Evolutionary conservation across 2,888 invertebrate species (phyloP), one percentile per base, ranked within the genome.

Genomic region (Tubiluchus corallicola): DNA sequence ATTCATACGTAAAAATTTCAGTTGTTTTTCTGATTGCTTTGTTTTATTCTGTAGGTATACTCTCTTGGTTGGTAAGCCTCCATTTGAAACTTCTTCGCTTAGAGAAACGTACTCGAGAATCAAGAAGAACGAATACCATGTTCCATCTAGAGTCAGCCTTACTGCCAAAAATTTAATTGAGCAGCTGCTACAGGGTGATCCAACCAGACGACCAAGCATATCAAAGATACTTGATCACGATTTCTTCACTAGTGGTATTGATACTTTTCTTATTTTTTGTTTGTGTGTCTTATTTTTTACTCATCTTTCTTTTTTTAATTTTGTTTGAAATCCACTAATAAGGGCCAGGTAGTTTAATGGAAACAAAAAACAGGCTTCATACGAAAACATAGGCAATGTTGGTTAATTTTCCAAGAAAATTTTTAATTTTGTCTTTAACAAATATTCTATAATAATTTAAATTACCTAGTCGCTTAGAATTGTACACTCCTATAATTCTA

Each of bases 101-200:
- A 87, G 82, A 60, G 94, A 96, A 60, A 98, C 98, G 0, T 99
- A 99, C 63, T 75, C 77, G 29, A 77, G 82, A 55, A 98, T 98
- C 55, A 87, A 84, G 59, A 81, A 82, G 60, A 96, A 94, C 63
- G 85, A 94, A 62, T 98, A 96, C 62, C 78, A 63, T 46, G 63
- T 76, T 42, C 75, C 75, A 2, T n/a, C 52, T 44, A 46, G 53
- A 29, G 52, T 62, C n/a, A 57, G 57, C 29, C 44, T 52, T 2
- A 48, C 55, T 4, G 63, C 63, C 39, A 53, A 53, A 42, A 53
- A 53, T 21, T 56, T 71, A 18, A 71, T 71, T 44, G 54, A 56
- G n/a, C 56, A 59, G 45, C 54, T 71, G 44, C 59, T 71, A 3
- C 57, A 61, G 38, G 50, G 66, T 3, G 64, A 69, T 45, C 71